Evolutionary conservation across 2,113 vertebrate genomes (phyloP).

Genomic region (Apaloderma vittatum): DNA sequence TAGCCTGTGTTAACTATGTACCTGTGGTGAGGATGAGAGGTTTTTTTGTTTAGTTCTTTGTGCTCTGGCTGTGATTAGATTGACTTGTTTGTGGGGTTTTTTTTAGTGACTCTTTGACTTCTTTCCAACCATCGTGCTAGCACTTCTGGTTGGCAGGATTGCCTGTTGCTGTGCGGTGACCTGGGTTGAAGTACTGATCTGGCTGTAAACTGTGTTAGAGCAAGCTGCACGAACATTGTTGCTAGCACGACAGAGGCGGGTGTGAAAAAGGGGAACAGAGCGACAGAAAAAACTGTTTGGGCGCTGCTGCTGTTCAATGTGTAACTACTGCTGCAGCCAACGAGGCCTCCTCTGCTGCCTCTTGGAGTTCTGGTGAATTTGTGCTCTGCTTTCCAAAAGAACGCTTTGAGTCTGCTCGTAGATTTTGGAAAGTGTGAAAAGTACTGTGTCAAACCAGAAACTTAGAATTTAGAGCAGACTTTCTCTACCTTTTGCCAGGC

Average conservation of each 20-base stretch:
- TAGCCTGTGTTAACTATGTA: neutral
- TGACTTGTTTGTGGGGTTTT: neutral
- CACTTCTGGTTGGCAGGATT: neutral
- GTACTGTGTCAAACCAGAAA: neutral
- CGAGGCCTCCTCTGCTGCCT: neutral
- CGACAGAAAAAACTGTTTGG: neutral
- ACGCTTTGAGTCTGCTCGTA: neutral
- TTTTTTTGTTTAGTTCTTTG: neutral
- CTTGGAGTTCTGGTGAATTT: neutral
- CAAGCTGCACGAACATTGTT: neutral
- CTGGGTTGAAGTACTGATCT: neutral
- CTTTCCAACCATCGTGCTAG: neutral
- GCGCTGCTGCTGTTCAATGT: neutral
- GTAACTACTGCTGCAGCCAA: neutral
- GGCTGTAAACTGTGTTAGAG: neutral
- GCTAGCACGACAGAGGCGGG: neutral
- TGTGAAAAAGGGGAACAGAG: neutral
- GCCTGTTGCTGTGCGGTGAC: neutral
- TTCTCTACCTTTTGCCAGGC: neutral
- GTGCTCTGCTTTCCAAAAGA: neutral
- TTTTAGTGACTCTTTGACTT: constrained; percentile 16
- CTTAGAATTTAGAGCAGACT: neutral
- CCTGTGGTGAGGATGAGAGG: neutral
- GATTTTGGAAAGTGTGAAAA: neutral
- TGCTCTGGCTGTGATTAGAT: neutral